phyloP scores from a whole-genome alignment of 2,888 invertebrate genomes.

The Coleophora flavipennella region DNA sequence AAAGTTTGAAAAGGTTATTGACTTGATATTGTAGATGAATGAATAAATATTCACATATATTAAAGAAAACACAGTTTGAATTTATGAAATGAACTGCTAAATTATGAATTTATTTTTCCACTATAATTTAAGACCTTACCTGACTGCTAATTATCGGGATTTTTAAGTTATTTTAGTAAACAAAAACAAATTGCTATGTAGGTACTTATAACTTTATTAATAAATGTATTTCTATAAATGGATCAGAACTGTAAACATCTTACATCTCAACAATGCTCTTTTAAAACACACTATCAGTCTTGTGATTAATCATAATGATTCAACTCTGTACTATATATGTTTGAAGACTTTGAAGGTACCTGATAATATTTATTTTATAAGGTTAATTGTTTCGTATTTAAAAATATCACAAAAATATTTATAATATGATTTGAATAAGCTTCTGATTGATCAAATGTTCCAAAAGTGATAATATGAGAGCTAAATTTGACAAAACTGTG shows the following conservation, averaged over 20 bases:
- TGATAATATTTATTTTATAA: neutral
- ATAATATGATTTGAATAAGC: neutral
- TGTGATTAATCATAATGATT: slow-evolving; percentile 25
- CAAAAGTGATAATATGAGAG: no score
- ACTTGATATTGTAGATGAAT: no score
- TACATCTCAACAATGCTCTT: slow-evolving; percentile 34
- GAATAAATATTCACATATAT: no score
- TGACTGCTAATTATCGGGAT: neutral
- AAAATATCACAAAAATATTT: neutral
- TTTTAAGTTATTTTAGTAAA: no score
- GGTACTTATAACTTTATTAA: neutral
- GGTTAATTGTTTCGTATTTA: no score
- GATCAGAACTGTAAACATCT: slow-evolving; percentile 42
- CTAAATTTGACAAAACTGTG: slow-evolving; percentile 1
- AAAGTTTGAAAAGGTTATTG: no score
- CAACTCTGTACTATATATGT: slow-evolving; percentile 6
- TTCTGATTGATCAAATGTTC: neutral
- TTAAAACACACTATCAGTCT: slow-evolving; percentile 27
- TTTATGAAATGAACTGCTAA: no score
- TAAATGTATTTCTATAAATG: slow-evolving; percentile 19
- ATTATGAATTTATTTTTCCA: neutral
- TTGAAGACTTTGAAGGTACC: no score
- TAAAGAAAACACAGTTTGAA: no score
- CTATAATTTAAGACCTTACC: neutral
- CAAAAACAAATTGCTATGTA: no score